Base-by-base conservation (phyloP, 2,113 vertebrate genomes). In the Apodemus sylvaticus region DNA sequence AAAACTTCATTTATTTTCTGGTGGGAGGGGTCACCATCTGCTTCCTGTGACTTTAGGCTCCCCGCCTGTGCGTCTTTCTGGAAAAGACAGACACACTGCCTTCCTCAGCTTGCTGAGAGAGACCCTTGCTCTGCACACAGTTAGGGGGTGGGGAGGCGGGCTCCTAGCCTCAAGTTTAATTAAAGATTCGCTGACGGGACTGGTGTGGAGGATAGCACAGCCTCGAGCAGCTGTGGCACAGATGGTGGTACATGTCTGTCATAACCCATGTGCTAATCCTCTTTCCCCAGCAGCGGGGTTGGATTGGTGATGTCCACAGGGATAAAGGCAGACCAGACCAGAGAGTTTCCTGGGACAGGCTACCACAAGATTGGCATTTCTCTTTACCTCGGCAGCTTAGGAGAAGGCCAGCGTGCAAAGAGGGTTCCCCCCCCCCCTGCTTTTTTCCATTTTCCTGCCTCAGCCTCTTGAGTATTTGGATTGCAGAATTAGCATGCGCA, bases 341-440 rank as follows among this genome's bases (percentile, higher is more conserved):
- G 62, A n/a, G 3, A 31, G 5, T 73, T 71, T 83, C 48, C 76
- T 51, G 60, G 64, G 29, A 36, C 19, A 19, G 71, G 7, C 64
- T 74, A 42, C n/a, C 26, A 74, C 42, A 29, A 45, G 4, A 55
- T 0, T 19, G 70, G 11, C 19, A 4, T 66, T 83, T 45, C 8
- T 22, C 83, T 79, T 64, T n/a, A 31, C 19, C 24, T 58, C 26
- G 29, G 1, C 10, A 7, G 16, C n/a, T 73, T 53, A 29, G 68
- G 1, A 3, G 17, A 22, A 68, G 26, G 20, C 48, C 2, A 3
- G 2, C 1, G 0, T 31, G 12, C 60, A 1, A 7, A 7, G n/a
- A 6, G 17, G 0, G 5, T 17, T 34, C 9, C 53, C 53, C 53
- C 4, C 51, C 51, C 51, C 29, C 14, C 2, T 55, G 22, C 9